phyloP scores from a whole-genome alignment of 2,113 vertebrate species.

The Pseudorasbora parva region DNA sequence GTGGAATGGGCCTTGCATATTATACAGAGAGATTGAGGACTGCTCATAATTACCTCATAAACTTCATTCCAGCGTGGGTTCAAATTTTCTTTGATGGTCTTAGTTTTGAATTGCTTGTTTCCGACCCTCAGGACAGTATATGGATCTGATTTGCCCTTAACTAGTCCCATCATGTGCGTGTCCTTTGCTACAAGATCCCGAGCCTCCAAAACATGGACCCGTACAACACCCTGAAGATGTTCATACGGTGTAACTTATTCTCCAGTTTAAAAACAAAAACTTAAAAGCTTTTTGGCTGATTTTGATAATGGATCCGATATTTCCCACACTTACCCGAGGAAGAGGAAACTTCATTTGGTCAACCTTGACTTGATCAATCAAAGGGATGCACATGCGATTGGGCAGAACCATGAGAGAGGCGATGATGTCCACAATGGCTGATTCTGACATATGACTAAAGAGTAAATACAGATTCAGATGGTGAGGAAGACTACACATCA shows the following conservation, averaged over 20 bases:
- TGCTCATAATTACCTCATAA: slow-evolving; percentile 81
- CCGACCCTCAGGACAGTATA: slow-evolving; percentile 86
- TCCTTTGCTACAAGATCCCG: slow-evolving; percentile 88
- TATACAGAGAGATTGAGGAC: neutral
- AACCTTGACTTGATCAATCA: slow-evolving; percentile 89
- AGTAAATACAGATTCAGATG: neutral
- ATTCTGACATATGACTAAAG: slow-evolving; percentile 85
- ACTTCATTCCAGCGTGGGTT: slow-evolving; percentile 89
- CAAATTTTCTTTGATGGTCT: slow-evolving; percentile 84
- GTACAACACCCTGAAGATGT: slow-evolving; percentile 84
- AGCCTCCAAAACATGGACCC: slow-evolving; percentile 87
- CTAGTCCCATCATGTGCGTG: slow-evolving; percentile 84
- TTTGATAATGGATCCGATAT: neutral
- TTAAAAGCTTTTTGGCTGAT: neutral
- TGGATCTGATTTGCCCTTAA: slow-evolving; percentile 93
- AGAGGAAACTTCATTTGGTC: slow-evolving; percentile 89
- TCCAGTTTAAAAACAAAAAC: neutral
- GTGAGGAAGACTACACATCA: neutral
- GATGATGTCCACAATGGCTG: slow-evolving; percentile 86
- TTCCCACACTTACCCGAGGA: slow-evolving; percentile 81
- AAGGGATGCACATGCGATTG: slow-evolving; percentile 91
- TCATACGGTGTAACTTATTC: neutral
- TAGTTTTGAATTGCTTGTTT: slow-evolving; percentile 80
- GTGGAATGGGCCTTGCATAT: neutral
- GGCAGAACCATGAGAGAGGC: slow-evolving; percentile 90